Evolutionary conservation across 2,797 vertebrate genomes (phyloP).

Genomic region (Iguana delicatissima): DNA sequence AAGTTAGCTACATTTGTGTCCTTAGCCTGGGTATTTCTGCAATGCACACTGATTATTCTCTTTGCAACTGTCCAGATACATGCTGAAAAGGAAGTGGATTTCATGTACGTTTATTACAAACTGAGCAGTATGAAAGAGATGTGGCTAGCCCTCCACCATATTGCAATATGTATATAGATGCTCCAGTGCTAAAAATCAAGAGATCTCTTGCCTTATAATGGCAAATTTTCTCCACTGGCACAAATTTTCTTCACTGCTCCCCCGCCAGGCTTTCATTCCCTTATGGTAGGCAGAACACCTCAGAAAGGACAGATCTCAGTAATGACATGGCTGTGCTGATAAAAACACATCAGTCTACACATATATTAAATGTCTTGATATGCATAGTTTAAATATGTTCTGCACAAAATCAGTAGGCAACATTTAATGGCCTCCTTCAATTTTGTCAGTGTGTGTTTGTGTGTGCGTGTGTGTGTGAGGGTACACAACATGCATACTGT

Average conservation of each 20-base stretch:
- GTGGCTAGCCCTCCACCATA: neutral
- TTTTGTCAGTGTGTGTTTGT: neutral
- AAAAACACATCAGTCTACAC: neutral
- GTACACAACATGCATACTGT: neutral
- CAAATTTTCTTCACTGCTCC: neutral
- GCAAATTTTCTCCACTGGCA: neutral
- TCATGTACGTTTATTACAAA: neutral
- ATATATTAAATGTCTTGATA: neutral
- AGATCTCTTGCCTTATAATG: too few species aligned
- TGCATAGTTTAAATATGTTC: neutral
- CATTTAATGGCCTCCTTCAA: neutral
- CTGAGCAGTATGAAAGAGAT: neutral
- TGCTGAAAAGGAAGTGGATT: neutral
- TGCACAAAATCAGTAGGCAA: neutral
- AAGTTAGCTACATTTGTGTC: neutral
- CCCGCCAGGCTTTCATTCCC: neutral
- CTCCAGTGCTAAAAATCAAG: neutral
- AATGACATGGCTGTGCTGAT: neutral
- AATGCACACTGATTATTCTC: neutral
- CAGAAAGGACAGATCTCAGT: neutral
- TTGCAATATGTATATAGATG: too few species aligned
- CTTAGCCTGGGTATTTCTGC: neutral
- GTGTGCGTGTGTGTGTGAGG: rapidly evolving
- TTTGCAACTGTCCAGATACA: neutral
- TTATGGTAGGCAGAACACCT: neutral